A percentile compares a stretch with the other conserved stretches of the same genome.
Evolutionary conservation across 2,797 vertebrate species (phyloP).

Genomic region (Allobates femoralis): DNA sequence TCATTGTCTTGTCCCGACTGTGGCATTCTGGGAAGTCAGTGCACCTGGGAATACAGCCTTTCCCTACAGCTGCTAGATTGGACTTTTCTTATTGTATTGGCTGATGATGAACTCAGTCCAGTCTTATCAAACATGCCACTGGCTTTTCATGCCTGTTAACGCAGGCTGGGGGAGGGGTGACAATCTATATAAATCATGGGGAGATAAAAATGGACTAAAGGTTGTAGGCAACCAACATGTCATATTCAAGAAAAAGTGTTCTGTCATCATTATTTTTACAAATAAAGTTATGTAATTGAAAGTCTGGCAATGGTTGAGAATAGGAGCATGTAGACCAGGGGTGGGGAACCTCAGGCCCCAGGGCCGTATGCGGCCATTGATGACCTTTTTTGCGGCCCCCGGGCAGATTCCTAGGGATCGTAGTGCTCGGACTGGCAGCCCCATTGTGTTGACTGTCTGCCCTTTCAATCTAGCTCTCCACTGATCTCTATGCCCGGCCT

Average conservation of each 20-base stretch:
- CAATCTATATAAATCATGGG: background rate
- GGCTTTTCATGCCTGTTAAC: constrained; percentile 10
- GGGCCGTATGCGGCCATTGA: too few relatives aligned
- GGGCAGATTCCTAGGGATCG: too few relatives aligned
- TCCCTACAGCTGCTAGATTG: constrained; percentile 25
- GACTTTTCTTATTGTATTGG: constrained; percentile 23
- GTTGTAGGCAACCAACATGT: background rate
- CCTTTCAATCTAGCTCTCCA: too few relatives aligned
- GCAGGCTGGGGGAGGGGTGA: background rate
- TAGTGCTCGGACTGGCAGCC: too few relatives aligned
- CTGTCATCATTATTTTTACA: background rate
- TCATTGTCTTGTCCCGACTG: constrained; percentile 53
- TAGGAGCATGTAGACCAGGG: too few relatives aligned
- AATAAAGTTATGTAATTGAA: background rate
- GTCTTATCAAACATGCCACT: constrained; percentile 35
- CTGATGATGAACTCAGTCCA: constrained; percentile 26
- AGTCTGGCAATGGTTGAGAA: background rate
- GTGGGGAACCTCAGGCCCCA: too few relatives aligned
- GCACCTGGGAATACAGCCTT: constrained; percentile 52
- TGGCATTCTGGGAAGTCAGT: constrained; percentile 57
- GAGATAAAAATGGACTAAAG: background rate
- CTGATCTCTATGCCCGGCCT: too few relatives aligned
- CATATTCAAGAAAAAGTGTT: background rate
- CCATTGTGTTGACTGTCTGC: too few relatives aligned
- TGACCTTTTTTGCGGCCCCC: too few relatives aligned